phyloP scores from a whole-genome alignment of 2,797 vertebrate genomes.

The Gephyroberyx darwinii region DNA sequence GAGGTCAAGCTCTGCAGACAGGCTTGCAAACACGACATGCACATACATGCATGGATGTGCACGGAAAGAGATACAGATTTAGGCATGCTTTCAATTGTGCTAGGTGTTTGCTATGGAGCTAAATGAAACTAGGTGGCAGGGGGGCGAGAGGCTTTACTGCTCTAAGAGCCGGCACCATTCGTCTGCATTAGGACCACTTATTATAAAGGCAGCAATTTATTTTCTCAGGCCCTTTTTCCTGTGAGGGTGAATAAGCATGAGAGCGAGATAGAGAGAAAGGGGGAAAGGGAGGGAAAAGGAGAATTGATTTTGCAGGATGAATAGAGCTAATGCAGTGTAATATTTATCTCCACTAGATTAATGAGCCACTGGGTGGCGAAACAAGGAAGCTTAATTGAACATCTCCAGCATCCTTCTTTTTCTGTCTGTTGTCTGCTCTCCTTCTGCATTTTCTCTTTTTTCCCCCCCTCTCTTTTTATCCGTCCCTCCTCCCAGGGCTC shows the following conservation, averaged over 20 bases:
- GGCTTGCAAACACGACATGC: not conserved
- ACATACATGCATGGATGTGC: not conserved
- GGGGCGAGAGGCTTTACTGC: conserved; percentile 61
- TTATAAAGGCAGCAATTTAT: conserved; percentile 75
- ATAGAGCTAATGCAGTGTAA: conserved; percentile 74
- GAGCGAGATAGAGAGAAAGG: conserved; percentile 36
- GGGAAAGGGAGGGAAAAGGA: conserved; percentile 44
- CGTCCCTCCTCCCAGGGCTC: conserved; percentile 29
- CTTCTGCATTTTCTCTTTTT: conserved; percentile 13
- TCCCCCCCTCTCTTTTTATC: conserved; percentile 28
- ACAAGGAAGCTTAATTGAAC: conserved; percentile 70
- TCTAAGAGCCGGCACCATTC: conserved; percentile 68
- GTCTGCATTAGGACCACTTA: conserved; percentile 79
- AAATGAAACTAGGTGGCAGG: conserved; percentile 58
- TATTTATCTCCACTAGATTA: conserved; percentile 77
- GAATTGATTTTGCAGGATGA: conserved; percentile 75
- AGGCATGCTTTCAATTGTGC: conserved; percentile 33
- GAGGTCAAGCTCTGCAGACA: not conserved
- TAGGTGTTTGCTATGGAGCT: conserved; percentile 60
- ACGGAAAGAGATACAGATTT: conserved; percentile 7
- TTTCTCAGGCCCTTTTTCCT: conserved; percentile 56
- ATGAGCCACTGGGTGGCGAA: conserved; percentile 50
- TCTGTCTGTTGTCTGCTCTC: conserved; percentile 35
- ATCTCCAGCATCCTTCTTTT: conserved; percentile 63
- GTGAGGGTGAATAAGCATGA: conserved; percentile 47